These are phyloP conservation scores for Oikopleura dioica DNA, from an alignment of 23 tunicate species.

Conservation along the genomic window DNA sequence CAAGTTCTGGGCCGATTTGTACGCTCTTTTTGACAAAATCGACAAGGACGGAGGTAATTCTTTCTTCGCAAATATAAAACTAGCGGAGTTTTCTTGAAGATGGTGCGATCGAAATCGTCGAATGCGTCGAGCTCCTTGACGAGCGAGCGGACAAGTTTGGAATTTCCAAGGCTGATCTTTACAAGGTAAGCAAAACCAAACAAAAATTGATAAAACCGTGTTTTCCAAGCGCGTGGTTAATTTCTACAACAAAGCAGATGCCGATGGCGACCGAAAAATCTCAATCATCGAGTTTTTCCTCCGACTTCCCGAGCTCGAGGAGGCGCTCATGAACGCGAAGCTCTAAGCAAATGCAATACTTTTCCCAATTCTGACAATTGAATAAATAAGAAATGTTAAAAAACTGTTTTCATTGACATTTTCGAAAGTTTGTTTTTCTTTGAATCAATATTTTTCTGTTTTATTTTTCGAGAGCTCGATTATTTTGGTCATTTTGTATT, in stretches of 20 bases:
- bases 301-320: neutral
- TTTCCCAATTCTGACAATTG: no score
- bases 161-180: neutral
- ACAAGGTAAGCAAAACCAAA: no score
- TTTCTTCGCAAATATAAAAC: no score
- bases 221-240: slow-evolving; percentile 5
- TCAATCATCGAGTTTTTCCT: neutral
- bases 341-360: no score
- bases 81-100: no score
- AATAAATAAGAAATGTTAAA: no score
- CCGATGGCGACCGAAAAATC: slow-evolving; percentile 6
- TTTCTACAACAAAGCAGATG: neutral
- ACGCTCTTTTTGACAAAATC: slow-evolving; percentile 6
- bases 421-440: no score
- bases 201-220: no score
- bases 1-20: slow-evolving; percentile 7
- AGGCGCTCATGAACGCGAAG: neutral
- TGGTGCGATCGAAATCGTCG: slow-evolving; percentile 1
- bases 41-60: slow-evolving; percentile 3
- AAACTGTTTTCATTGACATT: no score
- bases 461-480: no score
- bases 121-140: neutral
- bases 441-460: no score
- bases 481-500: no score
- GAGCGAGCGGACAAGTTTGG: neutral